Evolutionary conservation across 92 coral and sea anemone species (phyloP), one percentile per base, ranked within the genome.

Genomic region (Hydrozoanthus gracilis): DNA sequence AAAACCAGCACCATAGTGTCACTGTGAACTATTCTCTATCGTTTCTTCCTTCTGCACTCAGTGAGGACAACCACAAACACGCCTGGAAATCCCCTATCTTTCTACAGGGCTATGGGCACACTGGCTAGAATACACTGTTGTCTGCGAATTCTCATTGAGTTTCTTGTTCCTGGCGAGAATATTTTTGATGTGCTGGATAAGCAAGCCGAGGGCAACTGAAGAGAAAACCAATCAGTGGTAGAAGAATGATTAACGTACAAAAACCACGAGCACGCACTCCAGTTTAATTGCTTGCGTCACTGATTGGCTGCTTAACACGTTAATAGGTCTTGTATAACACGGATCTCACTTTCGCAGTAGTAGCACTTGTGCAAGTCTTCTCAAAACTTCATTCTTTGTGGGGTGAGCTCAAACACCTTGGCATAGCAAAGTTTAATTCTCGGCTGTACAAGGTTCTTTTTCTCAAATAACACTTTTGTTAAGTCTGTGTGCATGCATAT

Each of bases 131-230:
- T 76, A 39, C 35, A 68, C 27, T 6, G 47, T 35, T 52, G 85
- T 80, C 85, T 80, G 85, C 66, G 64, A 64, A 48, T 58, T 65
- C n/a, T 80, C 46, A 64, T 48, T 48, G 48, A 18, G 47, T 65
- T 88, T 88, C 82, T 95, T 95, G 74, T 90, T 92, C 52, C 99
- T 95, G 58, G 90, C 93, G 74, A 95, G 86, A 89, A 96, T 93
- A 76, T 96, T 98, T 82, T 93, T 91, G 82, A 96, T 95, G 86
- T 96, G 99, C 86, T 95, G 98, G 49, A 96, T 95, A 39, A 96
- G 95, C 51, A 96, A 93, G 8, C 91, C 91, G 46, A 95, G 95
- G 70, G 98, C 99, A 71, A 96, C 99, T 96, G 82, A 73, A 70
- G 85, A 80, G 17, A 74, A 67, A 80, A 80, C 6, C 64, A 47